Evolutionary conservation across 2,113 vertebrate species (phyloP).

Genomic region (Scomber japonicus): DNA sequence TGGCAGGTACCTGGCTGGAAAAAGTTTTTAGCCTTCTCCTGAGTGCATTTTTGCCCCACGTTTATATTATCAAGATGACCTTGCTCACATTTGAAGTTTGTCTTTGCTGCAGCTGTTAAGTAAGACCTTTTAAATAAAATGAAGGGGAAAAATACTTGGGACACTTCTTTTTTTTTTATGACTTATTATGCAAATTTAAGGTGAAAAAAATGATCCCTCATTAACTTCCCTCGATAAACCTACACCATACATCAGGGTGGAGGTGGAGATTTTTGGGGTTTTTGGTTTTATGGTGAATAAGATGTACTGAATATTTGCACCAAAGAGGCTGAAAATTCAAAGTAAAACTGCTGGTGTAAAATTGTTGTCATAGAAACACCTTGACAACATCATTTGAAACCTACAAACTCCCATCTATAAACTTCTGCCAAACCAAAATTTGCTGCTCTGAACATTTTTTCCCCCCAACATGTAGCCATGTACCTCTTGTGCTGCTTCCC

Average conservation of each 20-base stretch:
- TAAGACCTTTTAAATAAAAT: not conserved
- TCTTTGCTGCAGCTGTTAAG: not conserved
- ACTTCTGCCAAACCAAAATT: not conserved
- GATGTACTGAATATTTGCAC: too few relatives aligned
- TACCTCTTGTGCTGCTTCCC: not conserved
- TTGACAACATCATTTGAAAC: too few relatives aligned
- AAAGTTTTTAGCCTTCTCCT: not conserved
- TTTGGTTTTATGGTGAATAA: too few relatives aligned
- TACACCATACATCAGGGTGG: too few relatives aligned
- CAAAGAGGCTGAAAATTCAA: not conserved
- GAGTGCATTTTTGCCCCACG: slow-evolving; percentile 31
- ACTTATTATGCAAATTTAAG: too few relatives aligned
- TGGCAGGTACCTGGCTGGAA: slow-evolving; percentile 8
- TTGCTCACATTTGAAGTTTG: slow-evolving; percentile 30
- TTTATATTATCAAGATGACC: slow-evolving; percentile 55
- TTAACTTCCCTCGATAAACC: too few relatives aligned
- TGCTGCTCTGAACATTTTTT: not conserved
- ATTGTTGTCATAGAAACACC: too few relatives aligned
- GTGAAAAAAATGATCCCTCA: too few relatives aligned
- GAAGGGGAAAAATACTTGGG: not conserved
- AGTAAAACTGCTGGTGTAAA: not conserved
- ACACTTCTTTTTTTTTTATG: too few relatives aligned
- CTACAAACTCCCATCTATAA: too few relatives aligned
- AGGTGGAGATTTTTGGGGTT: too few relatives aligned
- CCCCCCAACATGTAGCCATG: not conserved